These are phyloP conservation scores for Cryptocephalus primarius DNA, from an alignment of 2,888 invertebrate species.

Conservation along the genomic window DNA sequence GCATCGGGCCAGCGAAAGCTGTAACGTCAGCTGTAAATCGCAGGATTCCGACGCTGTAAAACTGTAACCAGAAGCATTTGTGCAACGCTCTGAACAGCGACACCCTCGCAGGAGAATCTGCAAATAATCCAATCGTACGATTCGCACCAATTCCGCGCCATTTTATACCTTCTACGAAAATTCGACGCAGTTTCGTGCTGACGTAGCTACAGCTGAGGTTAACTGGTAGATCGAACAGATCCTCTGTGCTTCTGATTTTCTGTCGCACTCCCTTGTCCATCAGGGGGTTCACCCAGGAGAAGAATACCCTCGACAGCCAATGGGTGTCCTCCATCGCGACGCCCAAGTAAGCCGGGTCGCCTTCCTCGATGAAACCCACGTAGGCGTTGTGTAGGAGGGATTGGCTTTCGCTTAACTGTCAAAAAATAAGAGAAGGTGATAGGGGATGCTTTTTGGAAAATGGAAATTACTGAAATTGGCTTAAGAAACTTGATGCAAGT, in stretches of 20 bases:
- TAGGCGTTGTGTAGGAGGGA: conserved; percentile 39
- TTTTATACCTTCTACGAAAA: conserved; percentile 25
- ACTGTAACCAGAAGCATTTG: conserved; percentile 66
- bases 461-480: no score
- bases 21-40: conserved; percentile 74
- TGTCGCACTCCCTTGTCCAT: conserved; percentile 70
- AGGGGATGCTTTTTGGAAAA: no score
- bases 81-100: conserved; percentile 52
- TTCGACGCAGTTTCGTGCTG: conserved; percentile 47
- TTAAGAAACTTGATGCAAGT: no score
- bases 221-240: conserved; percentile 71
- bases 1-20: conserved; percentile 80
- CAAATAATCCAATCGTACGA: no score
- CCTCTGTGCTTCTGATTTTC: conserved; percentile 62
- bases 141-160: no score
- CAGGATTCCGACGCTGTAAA: conserved; percentile 73
- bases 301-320: conserved; percentile 62
- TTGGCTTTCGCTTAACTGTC: conserved; percentile 25
- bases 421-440: no score
- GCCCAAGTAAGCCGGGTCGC: conserved; percentile 62
- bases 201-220: conserved; percentile 50
- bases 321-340: conserved; percentile 70
- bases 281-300: conserved; percentile 80
- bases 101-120: conserved; percentile 24
- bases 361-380: conserved; percentile 53